Evolutionary conservation across 2,797 vertebrate species (phyloP).

Genomic region (Scolopax rusticola): DNA sequence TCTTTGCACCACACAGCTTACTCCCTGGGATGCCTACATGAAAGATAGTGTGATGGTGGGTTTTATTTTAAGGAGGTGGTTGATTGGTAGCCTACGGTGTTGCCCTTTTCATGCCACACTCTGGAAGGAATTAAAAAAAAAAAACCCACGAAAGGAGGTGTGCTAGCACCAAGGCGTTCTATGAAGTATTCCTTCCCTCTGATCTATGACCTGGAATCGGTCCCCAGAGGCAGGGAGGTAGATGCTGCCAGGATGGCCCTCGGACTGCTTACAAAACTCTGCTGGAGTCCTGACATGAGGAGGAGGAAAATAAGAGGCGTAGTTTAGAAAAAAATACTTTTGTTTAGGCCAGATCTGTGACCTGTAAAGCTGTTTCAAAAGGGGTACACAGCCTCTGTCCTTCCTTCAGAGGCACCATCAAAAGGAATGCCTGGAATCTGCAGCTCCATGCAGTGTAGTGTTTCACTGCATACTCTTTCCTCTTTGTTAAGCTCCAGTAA

Average conservation of each 20-base stretch:
- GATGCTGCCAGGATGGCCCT: slow-evolving; percentile 52
- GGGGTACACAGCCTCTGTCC: slow-evolving; percentile 28
- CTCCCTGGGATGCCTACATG: slow-evolving; percentile 55
- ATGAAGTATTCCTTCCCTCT: slow-evolving; percentile 55
- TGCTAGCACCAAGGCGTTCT: background rate
- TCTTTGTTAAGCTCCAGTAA: slow-evolving; percentile 25
- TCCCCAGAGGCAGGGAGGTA: slow-evolving; percentile 46
- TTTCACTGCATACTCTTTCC: slow-evolving; percentile 12
- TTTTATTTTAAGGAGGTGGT: slow-evolving; percentile 63
- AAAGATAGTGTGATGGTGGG: slow-evolving; percentile 45
- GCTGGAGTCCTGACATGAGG: slow-evolving; percentile 65
- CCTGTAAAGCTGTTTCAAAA: slow-evolving; percentile 64
- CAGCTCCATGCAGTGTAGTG: background rate
- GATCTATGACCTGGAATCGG: slow-evolving; percentile 66
- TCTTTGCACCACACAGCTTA: slow-evolving; percentile 27
- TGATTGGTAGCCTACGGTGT: slow-evolving; percentile 61
- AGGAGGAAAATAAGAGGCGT: slow-evolving; percentile 64
- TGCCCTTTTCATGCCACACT: slow-evolving; percentile 62
- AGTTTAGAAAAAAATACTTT: slow-evolving; percentile 69
- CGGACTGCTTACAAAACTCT: slow-evolving; percentile 63
- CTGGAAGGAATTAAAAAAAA: background rate
- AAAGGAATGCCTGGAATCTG: slow-evolving; percentile 70
- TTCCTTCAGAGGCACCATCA: slow-evolving; percentile 60
- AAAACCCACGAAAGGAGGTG: slow-evolving; percentile 43
- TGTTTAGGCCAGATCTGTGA: slow-evolving; percentile 69